phyloP scores from a whole-genome alignment of 2,888 invertebrate species.

The Carabus problematicus region DNA sequence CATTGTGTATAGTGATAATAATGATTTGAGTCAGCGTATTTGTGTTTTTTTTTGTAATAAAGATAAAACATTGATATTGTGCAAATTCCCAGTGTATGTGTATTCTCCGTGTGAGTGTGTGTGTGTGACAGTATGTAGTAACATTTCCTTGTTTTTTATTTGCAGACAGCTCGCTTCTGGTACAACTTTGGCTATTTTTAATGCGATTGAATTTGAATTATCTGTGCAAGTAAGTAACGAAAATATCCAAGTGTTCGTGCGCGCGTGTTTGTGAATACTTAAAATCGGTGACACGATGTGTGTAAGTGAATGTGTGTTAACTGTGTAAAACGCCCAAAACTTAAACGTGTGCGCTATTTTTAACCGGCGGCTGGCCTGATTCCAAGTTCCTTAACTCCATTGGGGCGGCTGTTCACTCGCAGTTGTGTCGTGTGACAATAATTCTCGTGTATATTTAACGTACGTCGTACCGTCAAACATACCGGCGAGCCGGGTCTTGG shows the following conservation, averaged over 20 bases:
- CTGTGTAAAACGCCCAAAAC: conserved; percentile 16
- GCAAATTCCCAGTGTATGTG: conserved; percentile 7
- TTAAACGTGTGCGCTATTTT: too few species aligned
- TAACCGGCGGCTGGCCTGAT: conserved; percentile 27
- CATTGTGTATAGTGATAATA: too few species aligned
- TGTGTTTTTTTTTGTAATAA: conserved; percentile 5
- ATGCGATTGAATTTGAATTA: conserved; percentile 28
- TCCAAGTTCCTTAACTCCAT: conserved; percentile 41
- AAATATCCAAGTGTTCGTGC: conserved; percentile 10
- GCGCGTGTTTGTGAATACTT: conserved; percentile 1
- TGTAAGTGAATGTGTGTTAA: conserved; percentile 3
- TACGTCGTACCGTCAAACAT: not conserved
- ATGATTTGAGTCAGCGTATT: conserved; percentile 1
- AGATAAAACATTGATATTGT: conserved; percentile 13
- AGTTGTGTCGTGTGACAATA: conserved; percentile 20
- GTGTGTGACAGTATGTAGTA: not conserved
- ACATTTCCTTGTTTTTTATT: conserved; percentile 6
- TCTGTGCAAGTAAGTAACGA: conserved; percentile 13
- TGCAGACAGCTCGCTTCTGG: conserved; percentile 24
- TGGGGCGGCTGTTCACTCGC: conserved; percentile 29
- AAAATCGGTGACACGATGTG: conserved; percentile 7
- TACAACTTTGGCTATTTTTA: conserved; percentile 24
- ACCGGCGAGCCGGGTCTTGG: too few species aligned
- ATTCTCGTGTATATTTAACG: conserved; percentile 24
- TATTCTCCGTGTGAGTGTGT: conserved; percentile 15